Conservation (phyloP, 1,140 invertebrate genomes). For the Trichonephila clavipes region DNA sequence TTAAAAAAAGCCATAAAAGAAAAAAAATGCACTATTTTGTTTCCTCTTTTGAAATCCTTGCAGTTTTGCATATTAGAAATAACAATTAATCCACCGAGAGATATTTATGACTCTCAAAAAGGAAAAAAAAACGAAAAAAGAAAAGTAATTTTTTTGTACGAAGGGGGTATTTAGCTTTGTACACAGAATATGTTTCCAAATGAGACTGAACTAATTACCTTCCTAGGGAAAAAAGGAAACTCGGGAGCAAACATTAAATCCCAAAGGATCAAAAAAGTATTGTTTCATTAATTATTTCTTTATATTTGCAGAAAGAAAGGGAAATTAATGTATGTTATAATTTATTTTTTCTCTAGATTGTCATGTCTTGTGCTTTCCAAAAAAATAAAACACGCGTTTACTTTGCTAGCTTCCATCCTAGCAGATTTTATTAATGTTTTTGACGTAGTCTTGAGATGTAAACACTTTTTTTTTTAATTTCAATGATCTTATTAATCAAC, state of each 20-base stretch:
- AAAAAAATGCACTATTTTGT: too few relatives aligned
- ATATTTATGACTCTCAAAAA: not conserved
- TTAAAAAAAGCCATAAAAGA: too few relatives aligned
- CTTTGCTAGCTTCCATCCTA: not conserved
- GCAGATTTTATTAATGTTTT: not conserved
- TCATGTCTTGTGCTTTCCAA: not conserved
- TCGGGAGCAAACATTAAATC: conserved; percentile 44
- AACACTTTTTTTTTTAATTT: not conserved
- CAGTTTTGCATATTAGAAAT: conserved; percentile 30
- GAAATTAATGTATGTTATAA: conserved; percentile 37
- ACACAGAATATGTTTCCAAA: conserved; percentile 13
- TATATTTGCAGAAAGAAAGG: not conserved
- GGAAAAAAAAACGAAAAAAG: not conserved
- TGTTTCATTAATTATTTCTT: conserved; percentile 68
- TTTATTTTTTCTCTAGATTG: not conserved
- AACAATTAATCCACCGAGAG: conserved; percentile 21
- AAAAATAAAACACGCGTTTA: not conserved
- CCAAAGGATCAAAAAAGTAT: conserved; percentile 60
- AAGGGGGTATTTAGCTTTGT: not conserved
- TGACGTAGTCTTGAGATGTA: not conserved
- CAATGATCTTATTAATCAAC: too few relatives aligned
- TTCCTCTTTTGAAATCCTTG: not conserved
- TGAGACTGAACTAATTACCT: conserved; percentile 46
- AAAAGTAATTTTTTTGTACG: not conserved
- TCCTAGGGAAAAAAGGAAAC: not conserved